These are phyloP conservation scores for Theretra japonica DNA, from an alignment of 2,888 invertebrate genomes.

Conservation along the genomic window DNA sequence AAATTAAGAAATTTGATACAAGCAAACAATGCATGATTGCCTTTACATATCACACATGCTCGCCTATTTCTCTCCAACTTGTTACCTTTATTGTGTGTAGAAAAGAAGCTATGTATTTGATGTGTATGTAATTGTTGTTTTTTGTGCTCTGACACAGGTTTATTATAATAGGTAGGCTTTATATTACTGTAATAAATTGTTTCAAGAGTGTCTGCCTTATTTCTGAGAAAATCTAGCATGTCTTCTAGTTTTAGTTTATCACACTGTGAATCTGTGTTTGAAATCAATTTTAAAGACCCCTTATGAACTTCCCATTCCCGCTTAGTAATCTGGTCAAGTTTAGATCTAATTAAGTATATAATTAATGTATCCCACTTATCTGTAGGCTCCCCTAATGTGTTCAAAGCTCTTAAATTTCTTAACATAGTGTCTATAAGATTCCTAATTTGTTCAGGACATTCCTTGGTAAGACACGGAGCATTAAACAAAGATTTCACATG, in stretches of 20 bases:
- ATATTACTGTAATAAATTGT: not conserved
- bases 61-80: too few species aligned
- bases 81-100: too few species aligned
- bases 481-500: constrained; percentile 36
- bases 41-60: too few species aligned
- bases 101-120: too few species aligned
- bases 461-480: constrained; percentile 33
- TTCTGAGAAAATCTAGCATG: not conserved
- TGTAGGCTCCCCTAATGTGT: constrained; percentile 32
- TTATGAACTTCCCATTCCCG: constrained; percentile 36
- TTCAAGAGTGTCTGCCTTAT: not conserved
- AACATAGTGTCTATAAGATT: constrained; percentile 31
- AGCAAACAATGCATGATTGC: too few species aligned
- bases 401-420: constrained; percentile 34
- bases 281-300: constrained; percentile 9
- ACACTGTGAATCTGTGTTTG: not conserved
- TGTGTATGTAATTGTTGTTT: not conserved
- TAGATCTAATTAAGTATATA: constrained; percentile 32
- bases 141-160: not conserved
- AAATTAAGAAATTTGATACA: too few species aligned
- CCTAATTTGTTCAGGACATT: constrained; percentile 14
- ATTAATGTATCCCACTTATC: constrained; percentile 35
- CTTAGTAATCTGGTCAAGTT: constrained; percentile 32
- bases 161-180: too few species aligned
- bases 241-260: not conserved